Evolutionary conservation across 2,888 invertebrate genomes (phyloP).

Genomic region (Protophormia terraenovae): DNA sequence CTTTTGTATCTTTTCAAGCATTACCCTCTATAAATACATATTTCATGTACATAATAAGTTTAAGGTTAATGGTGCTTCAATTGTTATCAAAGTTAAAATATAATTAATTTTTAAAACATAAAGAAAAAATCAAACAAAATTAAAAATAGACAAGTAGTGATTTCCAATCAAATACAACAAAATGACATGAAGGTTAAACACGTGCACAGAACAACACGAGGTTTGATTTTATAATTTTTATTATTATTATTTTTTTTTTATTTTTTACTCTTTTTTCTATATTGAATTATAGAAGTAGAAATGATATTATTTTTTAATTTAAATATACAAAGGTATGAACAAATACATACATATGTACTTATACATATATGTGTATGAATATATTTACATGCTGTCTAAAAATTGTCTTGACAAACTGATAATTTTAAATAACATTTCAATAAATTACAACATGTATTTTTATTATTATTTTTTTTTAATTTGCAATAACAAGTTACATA

Average conservation of each 20-base stretch:
- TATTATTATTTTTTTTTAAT: neutral
- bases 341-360: neutral
- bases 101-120: conserved; percentile 16
- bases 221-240: conserved; percentile 42
- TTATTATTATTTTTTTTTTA: neutral
- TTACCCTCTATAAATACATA: neutral
- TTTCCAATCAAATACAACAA: conserved; percentile 39
- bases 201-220: conserved; percentile 57
- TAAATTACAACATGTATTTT: neutral
- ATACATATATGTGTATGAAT: conserved; percentile 1
- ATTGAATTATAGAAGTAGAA: neutral
- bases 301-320: neutral
- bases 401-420: neutral
- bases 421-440: neutral
- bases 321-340: too few relatives aligned
- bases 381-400: neutral
- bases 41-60: neutral
- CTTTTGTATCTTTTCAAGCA: too few relatives aligned
- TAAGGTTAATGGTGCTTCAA: conserved; percentile 5
- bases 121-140: neutral
- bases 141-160: conserved; percentile 25
- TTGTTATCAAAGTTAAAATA: neutral
- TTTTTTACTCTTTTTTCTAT: conserved; percentile 1
- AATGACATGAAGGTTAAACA: conserved; percentile 63
- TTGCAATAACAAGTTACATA: neutral